phyloP scores from a whole-genome alignment of 2,113 vertebrate species.

The Sorex araneus region DNA sequence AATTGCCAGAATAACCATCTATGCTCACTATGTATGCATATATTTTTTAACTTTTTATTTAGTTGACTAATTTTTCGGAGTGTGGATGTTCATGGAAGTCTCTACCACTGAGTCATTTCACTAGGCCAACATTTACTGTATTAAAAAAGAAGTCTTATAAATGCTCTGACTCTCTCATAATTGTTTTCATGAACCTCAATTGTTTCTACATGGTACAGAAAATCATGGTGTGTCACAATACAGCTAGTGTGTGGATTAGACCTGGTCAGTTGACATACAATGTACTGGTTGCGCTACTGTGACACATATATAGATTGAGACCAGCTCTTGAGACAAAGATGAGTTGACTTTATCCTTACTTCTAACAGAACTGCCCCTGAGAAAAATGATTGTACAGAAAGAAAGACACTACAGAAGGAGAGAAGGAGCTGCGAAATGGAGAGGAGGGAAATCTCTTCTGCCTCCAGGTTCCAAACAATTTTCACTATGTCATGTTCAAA shows the following conservation, averaged over 20 bases:
- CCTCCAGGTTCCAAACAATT: too few species aligned
- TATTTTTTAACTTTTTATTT: too few species aligned
- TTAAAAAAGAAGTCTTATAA: background rate
- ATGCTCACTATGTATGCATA: background rate
- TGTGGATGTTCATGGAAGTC: too few species aligned
- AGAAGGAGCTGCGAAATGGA: too few species aligned
- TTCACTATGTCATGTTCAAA: too few species aligned
- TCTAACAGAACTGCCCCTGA: background rate
- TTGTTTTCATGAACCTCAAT: background rate
- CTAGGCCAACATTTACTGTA: too few species aligned
- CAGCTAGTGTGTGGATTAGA: background rate
- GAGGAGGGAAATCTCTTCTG: too few species aligned
- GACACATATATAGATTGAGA: background rate
- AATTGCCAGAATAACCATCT: background rate
- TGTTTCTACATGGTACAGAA: background rate
- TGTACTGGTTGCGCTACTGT: background rate
- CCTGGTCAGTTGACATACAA: background rate
- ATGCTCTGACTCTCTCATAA: background rate
- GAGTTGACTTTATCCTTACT: background rate
- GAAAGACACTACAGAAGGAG: too few species aligned
- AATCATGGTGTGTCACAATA: too few species aligned
- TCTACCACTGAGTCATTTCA: too few species aligned
- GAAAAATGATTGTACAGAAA: background rate
- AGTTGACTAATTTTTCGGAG: too few species aligned
- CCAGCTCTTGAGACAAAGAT: background rate